phyloP scores from a whole-genome alignment of 2,113 vertebrate species.

The Prinia subflava region DNA sequence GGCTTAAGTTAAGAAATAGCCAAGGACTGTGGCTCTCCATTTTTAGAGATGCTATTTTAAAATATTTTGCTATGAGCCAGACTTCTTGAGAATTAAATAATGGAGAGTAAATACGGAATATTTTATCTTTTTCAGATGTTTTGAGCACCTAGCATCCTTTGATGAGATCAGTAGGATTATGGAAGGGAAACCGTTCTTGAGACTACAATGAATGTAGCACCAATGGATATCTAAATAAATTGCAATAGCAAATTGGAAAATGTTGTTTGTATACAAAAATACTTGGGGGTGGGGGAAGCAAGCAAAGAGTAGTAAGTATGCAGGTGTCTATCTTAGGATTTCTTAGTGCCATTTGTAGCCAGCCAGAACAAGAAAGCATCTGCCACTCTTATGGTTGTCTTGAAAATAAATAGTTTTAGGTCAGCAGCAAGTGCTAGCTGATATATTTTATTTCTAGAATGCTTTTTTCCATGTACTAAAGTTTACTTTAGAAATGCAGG shows the following conservation, averaged over 20 bases:
- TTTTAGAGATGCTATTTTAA: background rate
- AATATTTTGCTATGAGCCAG: rapidly evolving
- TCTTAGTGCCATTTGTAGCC: background rate
- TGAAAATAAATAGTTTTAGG: conserved; percentile 29
- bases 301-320: background rate
- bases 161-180: background rate
- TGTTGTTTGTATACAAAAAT: background rate
- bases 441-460: conserved; percentile 8
- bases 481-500: background rate
- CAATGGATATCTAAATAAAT: background rate
- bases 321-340: background rate
- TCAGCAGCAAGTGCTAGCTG: conserved; percentile 11
- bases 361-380: conserved; percentile 38
- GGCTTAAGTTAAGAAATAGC: background rate
- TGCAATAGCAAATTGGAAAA: background rate
- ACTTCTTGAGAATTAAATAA: background rate
- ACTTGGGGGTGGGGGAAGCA: background rate
- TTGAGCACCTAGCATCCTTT: background rate
- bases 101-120: background rate
- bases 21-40: background rate
- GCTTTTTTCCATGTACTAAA: background rate
- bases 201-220: background rate
- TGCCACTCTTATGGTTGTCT: background rate
- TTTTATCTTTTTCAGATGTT: background rate
- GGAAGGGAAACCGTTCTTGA: background rate